Conservation (phyloP, 2,888 invertebrate genomes). For the Troglohyphantes excavatus region DNA sequence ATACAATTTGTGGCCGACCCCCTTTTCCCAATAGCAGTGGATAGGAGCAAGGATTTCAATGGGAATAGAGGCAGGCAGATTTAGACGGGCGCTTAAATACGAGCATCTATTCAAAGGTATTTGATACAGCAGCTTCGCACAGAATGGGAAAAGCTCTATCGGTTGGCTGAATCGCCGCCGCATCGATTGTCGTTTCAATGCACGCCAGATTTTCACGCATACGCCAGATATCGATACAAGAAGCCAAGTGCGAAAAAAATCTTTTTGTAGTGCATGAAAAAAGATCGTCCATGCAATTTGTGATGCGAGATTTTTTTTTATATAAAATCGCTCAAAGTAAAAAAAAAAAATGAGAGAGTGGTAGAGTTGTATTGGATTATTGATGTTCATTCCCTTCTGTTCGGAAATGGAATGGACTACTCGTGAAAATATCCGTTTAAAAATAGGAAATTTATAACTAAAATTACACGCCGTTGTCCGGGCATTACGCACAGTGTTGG, state of each 20-base stretch:
- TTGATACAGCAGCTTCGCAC: not conserved
- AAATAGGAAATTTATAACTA: no score
- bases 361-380: not conserved
- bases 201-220: not conserved
- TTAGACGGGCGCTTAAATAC: not conserved
- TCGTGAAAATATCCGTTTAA: no score
- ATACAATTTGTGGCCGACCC: not conserved
- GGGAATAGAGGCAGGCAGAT: not conserved
- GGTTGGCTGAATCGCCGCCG: not conserved
- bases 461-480: no score
- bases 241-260: not conserved
- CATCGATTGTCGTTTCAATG: not conserved
- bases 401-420: no score
- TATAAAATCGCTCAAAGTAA: not conserved
- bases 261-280: not conserved
- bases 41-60: not conserved
- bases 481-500: no score
- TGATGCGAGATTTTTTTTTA: not conserved
- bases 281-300: not conserved
- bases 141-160: no score
- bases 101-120: not conserved
- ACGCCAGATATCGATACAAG: not conserved
- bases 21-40: not conserved
- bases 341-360: not conserved
- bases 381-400: no score